Evolutionary conservation across 2,797 vertebrate species (phyloP), one percentile per base, ranked within the genome.

Genomic region (Oreonectes daqikongensis): DNA sequence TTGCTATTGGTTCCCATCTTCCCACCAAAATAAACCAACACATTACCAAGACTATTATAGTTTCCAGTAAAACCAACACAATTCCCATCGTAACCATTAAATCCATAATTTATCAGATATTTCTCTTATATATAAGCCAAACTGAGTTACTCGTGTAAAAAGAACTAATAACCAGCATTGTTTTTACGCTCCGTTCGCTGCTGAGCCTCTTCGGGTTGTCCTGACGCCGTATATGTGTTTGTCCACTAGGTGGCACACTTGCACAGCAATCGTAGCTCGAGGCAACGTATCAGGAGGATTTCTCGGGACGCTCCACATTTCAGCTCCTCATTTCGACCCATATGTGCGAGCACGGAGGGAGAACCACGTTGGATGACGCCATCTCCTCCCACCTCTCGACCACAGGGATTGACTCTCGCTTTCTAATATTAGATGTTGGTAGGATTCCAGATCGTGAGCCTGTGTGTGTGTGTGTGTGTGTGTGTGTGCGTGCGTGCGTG

Each of bases 381-480:
- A 38, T 61, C 44, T 52, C 65, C 30, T 53, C 52, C 72, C 30
- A 76, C 53, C 28, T 53, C 57, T 69, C 24, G 52, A 70, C 59
- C 44, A 18, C 14, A 55, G 57, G 67, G n/a, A 64, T 44, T 22
- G 57, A 76, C 57, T 77, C 67, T 53, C 40, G 75, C 44, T 64
- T 77, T 70, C 75, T 77, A 77, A 77, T 63, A 67, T 65, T 72
- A 77, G 64, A 53, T 61, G 32, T 26, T 76, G 65, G 44, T 30
- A 68, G 59, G 22, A 48, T 78, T 55, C 72, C 73, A 48, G 69
- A 24, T 50, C 64, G 53, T 60, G 55, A 65, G 65, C 40, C 46
- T 24, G 17, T 35, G 38, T 35, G 15, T 20, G 24, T 66, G 40
- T 44, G 38, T 53, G 48, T 79, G 42, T 68, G 53, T 76, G 50